A percentile compares a stretch with the other conserved stretches of the same genome.
Evolutionary conservation across 1,140 invertebrate species (phyloP).

Genomic region (Tetramorium alpestre): DNA sequence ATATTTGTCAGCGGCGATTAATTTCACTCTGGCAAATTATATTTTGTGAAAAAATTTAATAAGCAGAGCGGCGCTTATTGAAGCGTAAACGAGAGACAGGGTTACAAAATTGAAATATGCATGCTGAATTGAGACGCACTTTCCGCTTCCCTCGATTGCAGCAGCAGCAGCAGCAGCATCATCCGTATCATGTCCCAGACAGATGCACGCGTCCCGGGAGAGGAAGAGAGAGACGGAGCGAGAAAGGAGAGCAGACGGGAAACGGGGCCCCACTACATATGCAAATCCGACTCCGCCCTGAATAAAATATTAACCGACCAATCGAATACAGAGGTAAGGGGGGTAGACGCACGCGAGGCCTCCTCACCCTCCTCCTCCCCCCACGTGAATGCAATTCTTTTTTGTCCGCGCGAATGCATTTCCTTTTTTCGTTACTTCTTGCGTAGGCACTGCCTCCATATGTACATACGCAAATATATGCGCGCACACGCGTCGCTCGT

Average conservation of each 20-base stretch:
- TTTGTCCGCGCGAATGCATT: slow-evolving; percentile 23
- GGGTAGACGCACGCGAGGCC: slow-evolving; percentile 67
- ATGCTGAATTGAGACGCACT: slow-evolving; percentile 23
- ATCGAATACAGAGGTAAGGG: slow-evolving; percentile 66
- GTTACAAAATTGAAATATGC: slow-evolving; percentile 18
- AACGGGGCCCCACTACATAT: slow-evolving; percentile 72
- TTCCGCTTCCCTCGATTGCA: slow-evolving; percentile 45
- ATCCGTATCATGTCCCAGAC: slow-evolving; percentile 69
- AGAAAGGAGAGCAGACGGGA: slow-evolving; percentile 11
- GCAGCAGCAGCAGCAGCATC: slow-evolving; percentile 47
- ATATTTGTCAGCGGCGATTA: slow-evolving; percentile 19
- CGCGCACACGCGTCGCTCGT: slow-evolving; percentile 46
- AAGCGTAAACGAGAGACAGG: background rate
- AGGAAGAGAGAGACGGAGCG: slow-evolving; percentile 19
- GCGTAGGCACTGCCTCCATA: slow-evolving; percentile 34
- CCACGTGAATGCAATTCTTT: slow-evolving; percentile 38
- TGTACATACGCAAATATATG: slow-evolving; percentile 51
- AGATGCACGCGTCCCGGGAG: slow-evolving; percentile 66
- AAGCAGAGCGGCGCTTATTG: background rate
- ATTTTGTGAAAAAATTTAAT: background rate
- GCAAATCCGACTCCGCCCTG: slow-evolving; percentile 79
- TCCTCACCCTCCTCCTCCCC: slow-evolving; percentile 64
- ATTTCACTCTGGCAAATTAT: background rate
- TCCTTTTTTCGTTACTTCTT: slow-evolving; percentile 54
- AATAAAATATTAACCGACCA: slow-evolving; percentile 80